Conservation (phyloP, 2,888 invertebrate species). For the Silvanus unidentatus region DNA sequence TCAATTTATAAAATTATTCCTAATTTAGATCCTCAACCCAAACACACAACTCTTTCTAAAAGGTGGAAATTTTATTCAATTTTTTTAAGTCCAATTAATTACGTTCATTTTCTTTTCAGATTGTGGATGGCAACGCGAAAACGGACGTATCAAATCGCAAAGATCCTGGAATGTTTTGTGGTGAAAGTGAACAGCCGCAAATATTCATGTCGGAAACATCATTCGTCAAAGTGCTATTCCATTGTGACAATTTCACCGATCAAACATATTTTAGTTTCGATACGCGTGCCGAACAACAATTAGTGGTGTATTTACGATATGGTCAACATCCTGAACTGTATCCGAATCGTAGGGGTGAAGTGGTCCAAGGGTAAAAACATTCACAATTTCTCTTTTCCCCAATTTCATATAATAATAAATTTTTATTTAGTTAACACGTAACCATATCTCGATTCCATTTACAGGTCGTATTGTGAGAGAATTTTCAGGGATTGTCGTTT, state of each 20-base stretch:
- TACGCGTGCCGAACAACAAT: slow-evolving; percentile 83
- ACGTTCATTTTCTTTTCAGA: slow-evolving; percentile 52
- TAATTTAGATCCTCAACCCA: background rate
- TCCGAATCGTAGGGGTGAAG: slow-evolving; percentile 82
- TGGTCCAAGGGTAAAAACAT: slow-evolving; percentile 70
- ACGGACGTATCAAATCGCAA: slow-evolving; percentile 83
- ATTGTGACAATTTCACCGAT: slow-evolving; percentile 89
- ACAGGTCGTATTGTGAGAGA: slow-evolving; percentile 79
- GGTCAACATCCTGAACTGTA: slow-evolving; percentile 92
- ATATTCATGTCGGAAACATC: slow-evolving; percentile 93
- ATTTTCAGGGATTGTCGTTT: slow-evolving; percentile 82
- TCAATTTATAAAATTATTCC: no score
- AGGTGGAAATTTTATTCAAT: background rate
- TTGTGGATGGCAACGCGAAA: slow-evolving; percentile 85
- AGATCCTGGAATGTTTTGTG: slow-evolving; percentile 86
- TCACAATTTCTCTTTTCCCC: no score
- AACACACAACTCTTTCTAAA: background rate
- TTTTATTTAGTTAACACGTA: no score
- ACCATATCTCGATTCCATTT: no score
- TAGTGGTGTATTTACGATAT: slow-evolving; percentile 82
- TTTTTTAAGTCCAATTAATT: no score
- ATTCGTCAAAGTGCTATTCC: slow-evolving; percentile 85
- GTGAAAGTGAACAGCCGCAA: slow-evolving; percentile 89
- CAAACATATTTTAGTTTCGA: slow-evolving; percentile 85
- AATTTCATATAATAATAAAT: no score